Percentiles rank a stretch among this genome's conserved stretches.
Evolutionary conservation across 2,888 invertebrate species (phyloP).

Genomic region (Linnaemya tessellans): DNA sequence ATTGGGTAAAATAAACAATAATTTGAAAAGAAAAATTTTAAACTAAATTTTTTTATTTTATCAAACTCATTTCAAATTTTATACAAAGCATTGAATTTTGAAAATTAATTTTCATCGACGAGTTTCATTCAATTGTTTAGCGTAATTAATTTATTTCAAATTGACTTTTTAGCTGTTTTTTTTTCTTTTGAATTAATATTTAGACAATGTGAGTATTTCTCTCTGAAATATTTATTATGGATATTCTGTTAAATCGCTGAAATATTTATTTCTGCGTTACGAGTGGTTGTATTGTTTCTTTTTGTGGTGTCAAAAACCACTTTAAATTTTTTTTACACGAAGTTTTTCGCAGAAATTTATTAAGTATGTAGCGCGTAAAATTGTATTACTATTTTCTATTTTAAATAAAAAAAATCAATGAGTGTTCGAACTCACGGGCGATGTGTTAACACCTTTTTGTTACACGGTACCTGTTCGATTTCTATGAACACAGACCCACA

Average conservation of each 20-base stretch:
- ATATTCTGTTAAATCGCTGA: no score
- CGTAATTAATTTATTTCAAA: conserved; percentile 11
- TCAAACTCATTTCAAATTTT: no score
- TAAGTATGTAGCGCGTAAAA: no score
- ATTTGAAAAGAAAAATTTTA: conserved; percentile 34
- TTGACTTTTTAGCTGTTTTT: conserved; percentile 16
- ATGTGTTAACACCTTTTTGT: no score
- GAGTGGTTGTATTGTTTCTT: conserved; percentile 4
- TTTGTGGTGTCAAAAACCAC: neutral
- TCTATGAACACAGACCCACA: no score
- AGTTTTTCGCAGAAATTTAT: no score
- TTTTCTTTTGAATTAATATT: conserved; percentile 29
- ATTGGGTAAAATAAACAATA: conserved; percentile 36
- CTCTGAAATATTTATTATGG: conserved; percentile 13
- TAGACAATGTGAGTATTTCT: conserved; percentile 3
- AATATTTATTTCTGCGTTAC: neutral
- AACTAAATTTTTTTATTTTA: conserved; percentile 11
- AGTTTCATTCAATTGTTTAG: conserved; percentile 33
- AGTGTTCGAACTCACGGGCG: no score
- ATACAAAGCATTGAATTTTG: neutral
- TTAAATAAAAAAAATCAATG: no score
- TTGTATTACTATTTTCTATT: no score
- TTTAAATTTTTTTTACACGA: neutral
- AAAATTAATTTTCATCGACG: conserved; percentile 40
- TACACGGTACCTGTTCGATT: no score